Percentiles rank a stretch among this genome's conserved stretches.
Conservation (phyloP, 2,797 vertebrate genomes). For the Enteromius trimaculatus region DNA sequence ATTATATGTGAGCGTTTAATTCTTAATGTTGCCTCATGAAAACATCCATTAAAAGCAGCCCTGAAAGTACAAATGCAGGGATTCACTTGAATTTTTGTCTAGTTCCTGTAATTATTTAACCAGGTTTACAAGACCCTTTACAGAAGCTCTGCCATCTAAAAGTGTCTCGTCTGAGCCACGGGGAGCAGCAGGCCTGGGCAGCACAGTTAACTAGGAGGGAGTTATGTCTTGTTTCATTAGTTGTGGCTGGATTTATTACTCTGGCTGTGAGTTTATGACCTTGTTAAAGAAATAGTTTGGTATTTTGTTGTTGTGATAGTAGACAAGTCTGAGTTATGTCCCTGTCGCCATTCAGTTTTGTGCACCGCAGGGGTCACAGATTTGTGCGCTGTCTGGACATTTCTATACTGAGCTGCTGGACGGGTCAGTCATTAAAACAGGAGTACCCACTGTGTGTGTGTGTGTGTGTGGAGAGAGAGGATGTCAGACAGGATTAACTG, state of each 20-base stretch:
- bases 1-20: conserved; percentile 33
- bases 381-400: conserved; percentile 20
- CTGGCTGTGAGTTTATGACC: conserved; percentile 34
- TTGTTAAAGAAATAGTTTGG: conserved; percentile 49
- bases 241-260: conserved; percentile 41
- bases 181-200: conserved; percentile 30
- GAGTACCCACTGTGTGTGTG: background rate
- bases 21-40: conserved; percentile 48
- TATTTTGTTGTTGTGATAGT: conserved; percentile 32
- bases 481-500: conserved; percentile 47
- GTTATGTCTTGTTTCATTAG: conserved; percentile 46
- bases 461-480: background rate
- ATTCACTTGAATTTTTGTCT: conserved; percentile 28
- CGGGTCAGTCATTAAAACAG: conserved; percentile 23
- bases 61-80: conserved; percentile 11
- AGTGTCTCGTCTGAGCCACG: conserved; percentile 7
- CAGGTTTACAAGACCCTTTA: conserved; percentile 17
- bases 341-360: conserved; percentile 8
- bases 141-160: background rate
- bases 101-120: conserved; percentile 33
- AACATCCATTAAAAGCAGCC: conserved; percentile 36
- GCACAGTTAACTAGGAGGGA: conserved; percentile 37
- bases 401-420: conserved; percentile 26
- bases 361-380: conserved; percentile 31
- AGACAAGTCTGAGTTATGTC: conserved; percentile 30